Conservation (phyloP, 2,888 invertebrate species). For the Drosophila crucigera region DNA sequence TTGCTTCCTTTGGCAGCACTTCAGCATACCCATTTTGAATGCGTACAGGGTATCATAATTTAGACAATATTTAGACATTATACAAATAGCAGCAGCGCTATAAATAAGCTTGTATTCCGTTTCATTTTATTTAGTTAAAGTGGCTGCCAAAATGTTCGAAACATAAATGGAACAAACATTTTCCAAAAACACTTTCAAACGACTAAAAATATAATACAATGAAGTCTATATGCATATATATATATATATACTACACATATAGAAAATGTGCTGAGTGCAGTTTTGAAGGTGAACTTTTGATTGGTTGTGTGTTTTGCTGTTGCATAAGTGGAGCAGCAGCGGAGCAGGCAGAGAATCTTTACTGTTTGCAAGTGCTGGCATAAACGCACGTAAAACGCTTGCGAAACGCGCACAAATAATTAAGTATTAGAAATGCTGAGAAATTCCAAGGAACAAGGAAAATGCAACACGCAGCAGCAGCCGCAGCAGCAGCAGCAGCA, state of each 20-base stretch:
- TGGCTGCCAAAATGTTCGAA: conserved; percentile 39
- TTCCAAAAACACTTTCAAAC: conserved; percentile 7
- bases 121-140: conserved; percentile 3
- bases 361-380: conserved; percentile 40
- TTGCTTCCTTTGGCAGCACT: background rate
- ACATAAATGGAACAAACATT: conserved; percentile 72
- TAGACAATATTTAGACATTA: conserved; percentile 34
- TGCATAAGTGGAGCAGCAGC: conserved; percentile 56
- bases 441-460: conserved; percentile 68
- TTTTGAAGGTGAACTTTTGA: conserved; percentile 60
- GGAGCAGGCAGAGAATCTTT: conserved; percentile 11
- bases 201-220: conserved; percentile 55
- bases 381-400: conserved; percentile 71
- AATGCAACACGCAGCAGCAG: conserved; percentile 59
- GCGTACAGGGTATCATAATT: conserved; percentile 14
- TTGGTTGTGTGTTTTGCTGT: conserved; percentile 27
- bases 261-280: conserved; percentile 2
- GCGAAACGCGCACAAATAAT: conserved; percentile 76
- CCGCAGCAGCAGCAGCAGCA: conserved; percentile 9
- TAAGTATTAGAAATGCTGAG: conserved; percentile 80
- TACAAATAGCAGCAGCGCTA: conserved; percentile 40
- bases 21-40: background rate
- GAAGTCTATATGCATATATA: conserved; percentile 25
- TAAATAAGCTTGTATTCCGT: conserved; percentile 42
- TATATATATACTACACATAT: conserved; percentile 12